Base-by-base conservation (phyloP, 1,140 invertebrate genomes). In the Homarus americanus region DNA sequence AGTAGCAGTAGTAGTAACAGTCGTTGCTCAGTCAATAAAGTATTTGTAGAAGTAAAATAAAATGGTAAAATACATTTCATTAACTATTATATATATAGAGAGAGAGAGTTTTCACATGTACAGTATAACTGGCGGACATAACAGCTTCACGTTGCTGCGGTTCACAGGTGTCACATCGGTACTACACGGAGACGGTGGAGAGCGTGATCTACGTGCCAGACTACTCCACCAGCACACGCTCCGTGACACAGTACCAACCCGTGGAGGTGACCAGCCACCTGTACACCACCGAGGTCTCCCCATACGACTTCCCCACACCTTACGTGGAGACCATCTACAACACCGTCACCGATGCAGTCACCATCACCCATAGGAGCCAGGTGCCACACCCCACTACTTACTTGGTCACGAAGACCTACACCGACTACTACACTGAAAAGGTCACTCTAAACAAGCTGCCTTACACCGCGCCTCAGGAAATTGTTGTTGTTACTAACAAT, bases 261-360 rank as follows among this genome's bases (percentile, higher is more conserved):
- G 28, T 63, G 10, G n/a, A 34, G 17, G 1, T 82, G 5, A 82
- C 79, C 32, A 17, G 10, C 0, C n/a, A 63, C 49, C 0, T 63
- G 10, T 58, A 36, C 79, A 63, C 53, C 28, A 63, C 49, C 1
- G 49, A 58, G 15, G 24, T 63, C 15, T 10, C 36, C 28, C 28
- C 79, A 1, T 82, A 82, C 49, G 49, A 28, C 32, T 28, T 82
- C 49, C 63, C 79, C 79, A 53, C 36, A 15, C 63, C 79, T 28
- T 17, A 82, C 32, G 44, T 82, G 3, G 79, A 53, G 4, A 82
- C 79, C 20, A 32, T 63, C 12, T 34, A 34, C 38, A 53, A 10
- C 28, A 82, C 79, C 0, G 10, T 82, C 36, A 63, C 44, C 53
- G 24, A 69, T 7, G 28, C 17, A 32, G 7, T 38, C 2, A n/a